Evolutionary conservation across 2,888 invertebrate genomes (phyloP).

Genomic region (Euzetes globulus): DNA sequence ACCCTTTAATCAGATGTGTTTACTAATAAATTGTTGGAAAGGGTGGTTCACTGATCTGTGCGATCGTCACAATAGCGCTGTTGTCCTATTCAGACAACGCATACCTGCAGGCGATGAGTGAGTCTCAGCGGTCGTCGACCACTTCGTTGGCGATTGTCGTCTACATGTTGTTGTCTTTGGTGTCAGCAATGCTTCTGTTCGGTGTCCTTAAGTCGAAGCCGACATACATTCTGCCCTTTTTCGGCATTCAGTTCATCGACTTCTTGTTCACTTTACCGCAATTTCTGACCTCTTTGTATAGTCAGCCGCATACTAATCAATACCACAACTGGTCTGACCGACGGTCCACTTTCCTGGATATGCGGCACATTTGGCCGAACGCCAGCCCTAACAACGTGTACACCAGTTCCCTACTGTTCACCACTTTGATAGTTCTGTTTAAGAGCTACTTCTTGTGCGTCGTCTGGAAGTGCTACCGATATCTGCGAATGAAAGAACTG

Average conservation of each 20-base stretch:
- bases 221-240: conserved; percentile 36
- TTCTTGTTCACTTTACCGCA: conserved; percentile 38
- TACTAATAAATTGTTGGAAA: background rate
- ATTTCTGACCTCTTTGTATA: conserved; percentile 34
- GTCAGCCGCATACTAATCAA: conserved; percentile 18
- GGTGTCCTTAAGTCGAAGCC: conserved; percentile 37
- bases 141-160: conserved; percentile 26
- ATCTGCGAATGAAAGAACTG: conserved; percentile 37
- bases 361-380: conserved; percentile 30
- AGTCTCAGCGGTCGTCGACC: conserved; percentile 17
- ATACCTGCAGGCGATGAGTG: background rate
- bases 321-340: conserved; percentile 10
- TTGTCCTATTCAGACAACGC: conserved; percentile 21
- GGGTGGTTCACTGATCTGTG: conserved; percentile 35
- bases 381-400: conserved; percentile 24
- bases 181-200: conserved; percentile 37
- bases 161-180: conserved; percentile 32
- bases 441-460: conserved; percentile 38
- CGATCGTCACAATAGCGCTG: background rate
- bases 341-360: conserved; percentile 6
- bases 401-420: conserved; percentile 33
- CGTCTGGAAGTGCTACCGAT: conserved; percentile 39
- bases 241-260: conserved; percentile 37
- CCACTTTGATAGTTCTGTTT: conserved; percentile 29
- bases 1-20: background rate